Conservation (phyloP, 1,140 invertebrate genomes). For the Zaprionus tsacasi region DNA sequence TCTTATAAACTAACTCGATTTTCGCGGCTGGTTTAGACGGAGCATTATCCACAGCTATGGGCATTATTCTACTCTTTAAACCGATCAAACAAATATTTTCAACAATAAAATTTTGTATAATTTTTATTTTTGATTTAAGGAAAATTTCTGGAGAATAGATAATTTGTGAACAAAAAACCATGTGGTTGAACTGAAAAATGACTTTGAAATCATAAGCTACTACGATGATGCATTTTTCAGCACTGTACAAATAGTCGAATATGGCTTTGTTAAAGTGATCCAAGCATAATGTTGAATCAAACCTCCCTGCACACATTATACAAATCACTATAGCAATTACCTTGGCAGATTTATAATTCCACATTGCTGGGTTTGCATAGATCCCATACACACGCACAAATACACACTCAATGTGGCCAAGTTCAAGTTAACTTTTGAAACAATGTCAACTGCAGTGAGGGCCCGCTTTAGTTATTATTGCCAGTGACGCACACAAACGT, state of each 20-base stretch:
- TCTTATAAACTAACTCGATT: conserved; percentile 2
- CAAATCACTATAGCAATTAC: conserved; percentile 57
- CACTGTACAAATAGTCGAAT: neutral
- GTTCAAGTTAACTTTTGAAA: conserved; percentile 76
- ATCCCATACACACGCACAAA: conserved; percentile 4
- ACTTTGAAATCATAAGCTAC: neutral
- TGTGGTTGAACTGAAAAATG: neutral
- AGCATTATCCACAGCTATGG: neutral
- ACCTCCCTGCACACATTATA: conserved; percentile 4
- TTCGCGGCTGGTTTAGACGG: neutral
- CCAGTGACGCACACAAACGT: conserved; percentile 39
- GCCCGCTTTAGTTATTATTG: conserved; percentile 39
- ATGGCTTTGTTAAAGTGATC: neutral
- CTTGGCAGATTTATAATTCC: conserved; percentile 55
- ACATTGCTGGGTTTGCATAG: conserved; percentile 13
- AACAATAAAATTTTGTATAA: conserved; percentile 8
- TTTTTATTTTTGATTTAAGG: neutral
- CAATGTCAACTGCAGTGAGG: conserved; percentile 72
- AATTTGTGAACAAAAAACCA: neutral
- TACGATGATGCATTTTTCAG: neutral
- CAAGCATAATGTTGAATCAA: neutral
- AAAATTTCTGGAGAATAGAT: neutral
- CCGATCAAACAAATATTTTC: conserved; percentile 5
- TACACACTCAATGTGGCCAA: conserved; percentile 59
- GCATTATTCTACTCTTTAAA: neutral